These are phyloP conservation scores for Polia nebulosa DNA, from an alignment of 2,888 invertebrate genomes.

Conservation along the genomic window DNA sequence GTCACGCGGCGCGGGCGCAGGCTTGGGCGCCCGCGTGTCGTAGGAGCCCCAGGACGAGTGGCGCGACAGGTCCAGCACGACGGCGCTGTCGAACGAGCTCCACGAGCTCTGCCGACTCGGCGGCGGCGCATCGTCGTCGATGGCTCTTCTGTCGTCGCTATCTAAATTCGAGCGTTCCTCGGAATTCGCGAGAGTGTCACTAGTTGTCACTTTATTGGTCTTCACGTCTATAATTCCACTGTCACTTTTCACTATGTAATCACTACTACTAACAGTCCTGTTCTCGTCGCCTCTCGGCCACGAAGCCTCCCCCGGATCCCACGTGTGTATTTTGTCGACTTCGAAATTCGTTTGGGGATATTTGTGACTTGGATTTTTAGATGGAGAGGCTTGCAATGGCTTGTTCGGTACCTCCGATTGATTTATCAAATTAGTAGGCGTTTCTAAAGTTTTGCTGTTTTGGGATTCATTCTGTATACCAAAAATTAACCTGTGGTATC, in stretches of 20 bases:
- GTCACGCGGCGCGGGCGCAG: slow-evolving; percentile 70
- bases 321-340: slow-evolving; percentile 91
- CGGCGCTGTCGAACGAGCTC: slow-evolving; percentile 95
- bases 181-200: slow-evolving; percentile 93
- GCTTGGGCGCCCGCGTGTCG: slow-evolving; percentile 89
- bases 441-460: slow-evolving; percentile 67
- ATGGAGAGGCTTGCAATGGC: slow-evolving; percentile 75
- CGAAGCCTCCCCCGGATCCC: slow-evolving; percentile 92
- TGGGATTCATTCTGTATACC: slow-evolving; percentile 71
- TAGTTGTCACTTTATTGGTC: slow-evolving; percentile 80
- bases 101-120: slow-evolving; percentile 94
- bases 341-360: slow-evolving; percentile 77
- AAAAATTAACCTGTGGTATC: slow-evolving; percentile 79
- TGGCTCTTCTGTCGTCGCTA: slow-evolving; percentile 79
- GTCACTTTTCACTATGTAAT: slow-evolving; percentile 89
- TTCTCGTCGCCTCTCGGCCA: slow-evolving; percentile 75
- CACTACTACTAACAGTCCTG: slow-evolving; percentile 80
- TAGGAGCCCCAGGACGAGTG: slow-evolving; percentile 96
- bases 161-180: slow-evolving; percentile 93
- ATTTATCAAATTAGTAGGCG: slow-evolving; percentile 55
- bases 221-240: slow-evolving; percentile 88
- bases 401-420: slow-evolving; percentile 65
- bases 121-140: slow-evolving; percentile 79
- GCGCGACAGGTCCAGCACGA: slow-evolving; percentile 93
- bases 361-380: slow-evolving; percentile 77